A percentile compares a stretch with the other conserved stretches of the same genome.
These are phyloP conservation scores for Pteromalus puparum DNA, from an alignment of 1,140 invertebrate genomes.

Conservation along the genomic window DNA sequence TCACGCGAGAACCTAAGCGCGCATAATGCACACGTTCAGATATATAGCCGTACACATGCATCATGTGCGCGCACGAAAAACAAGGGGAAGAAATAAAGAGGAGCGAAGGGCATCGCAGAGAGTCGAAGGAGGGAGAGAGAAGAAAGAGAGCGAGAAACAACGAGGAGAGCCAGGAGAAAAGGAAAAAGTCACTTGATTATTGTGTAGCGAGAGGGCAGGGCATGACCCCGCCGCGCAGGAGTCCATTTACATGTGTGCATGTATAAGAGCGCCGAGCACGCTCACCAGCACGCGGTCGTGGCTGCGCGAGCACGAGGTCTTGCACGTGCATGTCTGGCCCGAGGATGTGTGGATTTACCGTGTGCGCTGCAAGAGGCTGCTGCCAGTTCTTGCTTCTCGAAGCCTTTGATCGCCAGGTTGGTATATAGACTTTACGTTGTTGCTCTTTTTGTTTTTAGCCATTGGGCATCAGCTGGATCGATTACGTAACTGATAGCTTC, in stretches of 20 bases:
- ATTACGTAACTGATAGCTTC: too few species aligned
- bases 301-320: not conserved
- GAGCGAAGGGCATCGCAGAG: slow-evolving; percentile 18
- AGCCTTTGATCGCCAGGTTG: not conserved
- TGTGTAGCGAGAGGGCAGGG: slow-evolving; percentile 67
- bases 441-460: too few species aligned
- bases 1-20: slow-evolving; percentile 49
- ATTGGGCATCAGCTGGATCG: too few species aligned
- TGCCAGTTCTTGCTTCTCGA: not conserved
- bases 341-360: not conserved
- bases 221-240: slow-evolving; percentile 64
- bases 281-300: not conserved
- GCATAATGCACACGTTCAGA: slow-evolving; percentile 27
- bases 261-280: too few species aligned
- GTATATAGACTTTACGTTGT: too few species aligned
- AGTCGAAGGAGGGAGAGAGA: too few species aligned
- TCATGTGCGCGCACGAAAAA: slow-evolving; percentile 51
- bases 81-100: slow-evolving; percentile 33
- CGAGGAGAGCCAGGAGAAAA: slow-evolving; percentile 11
- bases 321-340: not conserved
- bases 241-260: not conserved
- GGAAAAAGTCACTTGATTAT: slow-evolving; percentile 49
- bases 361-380: not conserved
- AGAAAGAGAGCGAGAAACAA: slow-evolving; percentile 56
- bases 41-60: slow-evolving; percentile 61